phyloP scores from a whole-genome alignment of 2,797 vertebrate species.

The Chaetophractus vellerosus region DNA sequence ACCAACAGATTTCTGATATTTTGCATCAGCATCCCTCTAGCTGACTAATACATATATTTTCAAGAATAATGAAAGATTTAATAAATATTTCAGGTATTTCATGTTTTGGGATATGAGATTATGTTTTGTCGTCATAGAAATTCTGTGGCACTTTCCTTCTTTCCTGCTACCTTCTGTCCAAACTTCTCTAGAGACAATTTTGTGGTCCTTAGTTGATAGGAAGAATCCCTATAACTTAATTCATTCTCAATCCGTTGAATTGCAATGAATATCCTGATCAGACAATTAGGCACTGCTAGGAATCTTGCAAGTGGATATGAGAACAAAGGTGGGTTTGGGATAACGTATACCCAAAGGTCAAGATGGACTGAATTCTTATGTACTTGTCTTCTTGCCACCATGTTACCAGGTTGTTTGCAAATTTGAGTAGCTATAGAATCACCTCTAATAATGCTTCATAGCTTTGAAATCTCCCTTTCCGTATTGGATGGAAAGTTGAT shows the following conservation, averaged over 20 bases:
- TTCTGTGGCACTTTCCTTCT: not conserved
- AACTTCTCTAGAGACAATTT: not conserved
- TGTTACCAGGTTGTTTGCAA: not conserved
- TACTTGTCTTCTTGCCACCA: not conserved
- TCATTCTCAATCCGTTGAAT: not conserved
- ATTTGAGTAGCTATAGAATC: not conserved
- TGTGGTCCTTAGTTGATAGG: not conserved
- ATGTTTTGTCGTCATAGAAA: not conserved
- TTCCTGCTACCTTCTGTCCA: not conserved
- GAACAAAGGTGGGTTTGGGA: not conserved
- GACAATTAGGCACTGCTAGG: not conserved
- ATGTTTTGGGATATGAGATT: not conserved
- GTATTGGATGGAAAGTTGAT: not conserved
- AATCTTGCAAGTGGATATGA: not conserved
- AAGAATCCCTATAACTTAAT: not conserved
- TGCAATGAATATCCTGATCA: not conserved
- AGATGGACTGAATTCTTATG: not conserved
- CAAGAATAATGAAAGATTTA: not conserved
- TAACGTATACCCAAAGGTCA: not conserved
- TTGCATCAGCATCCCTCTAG: too few relatives aligned
- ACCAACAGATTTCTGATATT: too few relatives aligned
- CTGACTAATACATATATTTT: not conserved
- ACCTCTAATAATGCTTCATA: not conserved
- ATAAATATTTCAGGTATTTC: not conserved
- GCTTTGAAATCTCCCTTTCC: not conserved